phyloP scores from a whole-genome alignment of 2,797 vertebrate genomes.

The Silurus aristotelis region DNA sequence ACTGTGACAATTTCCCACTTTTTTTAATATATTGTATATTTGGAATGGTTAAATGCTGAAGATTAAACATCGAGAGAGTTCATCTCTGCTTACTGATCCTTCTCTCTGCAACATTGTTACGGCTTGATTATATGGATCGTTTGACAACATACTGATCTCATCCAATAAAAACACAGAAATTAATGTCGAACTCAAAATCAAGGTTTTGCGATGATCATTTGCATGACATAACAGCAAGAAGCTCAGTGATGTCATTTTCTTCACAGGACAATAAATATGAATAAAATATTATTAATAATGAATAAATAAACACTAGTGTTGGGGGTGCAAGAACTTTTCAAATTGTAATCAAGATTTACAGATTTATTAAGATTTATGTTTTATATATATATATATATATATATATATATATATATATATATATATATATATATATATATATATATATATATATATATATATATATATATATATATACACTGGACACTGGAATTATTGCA shows the following conservation, averaged over 20 bases:
- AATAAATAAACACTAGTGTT: background rate
- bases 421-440: too few relatives aligned
- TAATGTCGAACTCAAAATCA: background rate
- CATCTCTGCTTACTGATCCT: background rate
- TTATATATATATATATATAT: too few relatives aligned
- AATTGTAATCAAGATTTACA: background rate
- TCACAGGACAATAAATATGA: background rate
- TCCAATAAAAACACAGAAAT: background rate
- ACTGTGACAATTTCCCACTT: background rate
- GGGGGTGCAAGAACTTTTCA: background rate
- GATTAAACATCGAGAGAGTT: background rate
- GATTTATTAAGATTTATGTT: too few relatives aligned
- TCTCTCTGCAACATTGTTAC: background rate
- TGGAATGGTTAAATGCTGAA: background rate
- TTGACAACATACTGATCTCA: background rate
- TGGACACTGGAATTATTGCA: background rate
- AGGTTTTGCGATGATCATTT: background rate
- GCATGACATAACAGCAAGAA: background rate
- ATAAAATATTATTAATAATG: background rate
- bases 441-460: too few relatives aligned
- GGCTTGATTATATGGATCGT: background rate
- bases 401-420: too few relatives aligned
- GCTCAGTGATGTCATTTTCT: background rate
- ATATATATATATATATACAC: too few relatives aligned
- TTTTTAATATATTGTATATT: background rate